Evolutionary conservation across 2,797 vertebrate species (phyloP), one percentile per base, ranked within the genome.

Genomic region (Netta rufina): DNA sequence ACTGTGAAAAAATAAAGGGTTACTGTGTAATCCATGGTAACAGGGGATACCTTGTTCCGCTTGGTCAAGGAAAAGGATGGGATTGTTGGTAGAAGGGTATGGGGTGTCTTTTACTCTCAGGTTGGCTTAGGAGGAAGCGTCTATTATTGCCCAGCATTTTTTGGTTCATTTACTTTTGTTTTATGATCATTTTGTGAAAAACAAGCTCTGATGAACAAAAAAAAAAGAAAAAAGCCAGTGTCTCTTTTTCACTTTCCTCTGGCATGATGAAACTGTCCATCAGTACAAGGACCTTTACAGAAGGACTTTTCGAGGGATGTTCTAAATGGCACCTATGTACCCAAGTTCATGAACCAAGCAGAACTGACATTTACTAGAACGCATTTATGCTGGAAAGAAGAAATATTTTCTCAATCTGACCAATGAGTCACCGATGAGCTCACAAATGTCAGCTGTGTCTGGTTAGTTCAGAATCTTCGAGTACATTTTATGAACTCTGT

Each of bases 281-380:
- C 15, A 83, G 16, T 54, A 60, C 10, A 27, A 81, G 57, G 27
- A 72, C 19, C 43, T 90, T 71, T 74, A 72, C 5, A 79, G n/a
- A 86, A 12, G 16, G 11, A 84, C 71, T 94, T 89, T 78, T 60
- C 64, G 91, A 90, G 47, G 15, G 39, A 82, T 51, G 53, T 90
- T 84, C 67, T 85, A 33, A 93, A 85, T 0, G 2, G 25, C n/a
- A 69, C 21, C 54, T 56, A 45, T 0, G 0, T 9, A 70, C 60
- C 24, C 65, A 88, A 41, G 61, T 73, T 95, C 49, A 86, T 22
- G 65, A 86, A 76, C 27, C 32, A 74, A 87, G 64, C 0, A 65
- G n/a, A 92, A 86, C 24, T 24, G 58, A 87, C 66, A 85, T 69
- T 94, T 94, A 79, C 45, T 64, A 93, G 61, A 93, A 81, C 1